Evolutionary conservation across 2,797 vertebrate species (phyloP), one percentile per base, ranked within the genome.

Genomic region (Leuciscus waleckii): DNA sequence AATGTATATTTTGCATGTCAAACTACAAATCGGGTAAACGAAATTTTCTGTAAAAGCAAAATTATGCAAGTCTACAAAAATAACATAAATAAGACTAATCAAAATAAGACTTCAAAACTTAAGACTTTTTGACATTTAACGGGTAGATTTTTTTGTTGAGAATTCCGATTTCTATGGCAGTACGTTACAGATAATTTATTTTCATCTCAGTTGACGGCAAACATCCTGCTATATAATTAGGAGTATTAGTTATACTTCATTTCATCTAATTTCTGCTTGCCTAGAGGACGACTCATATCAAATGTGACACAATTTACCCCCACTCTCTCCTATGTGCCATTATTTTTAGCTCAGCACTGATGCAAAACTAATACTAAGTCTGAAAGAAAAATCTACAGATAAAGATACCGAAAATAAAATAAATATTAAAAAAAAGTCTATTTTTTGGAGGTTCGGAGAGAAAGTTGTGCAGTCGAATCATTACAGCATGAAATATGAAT

Each of bases 401-500:
- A 39, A 1, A 32, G 46, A 46, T 16, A 14, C 23, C 16, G 1
- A 79, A 69, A 67, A 21, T 19, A 5, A 46, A 67, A 56, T 16
- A 54, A 7, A 51, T 41, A 63, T n/a, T 0, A 39, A 17, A 41
- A 78, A 54, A 14, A 41, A 10, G 14, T 21, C 2, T 0, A 0
- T 23, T 67, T 76, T 76, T 56, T 49, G 29, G 35, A 32, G 37
- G 49, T 78, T 68, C 16, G 39, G 35, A 43, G 19, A 78, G 51
- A 78, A 84, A 78, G 35, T 43, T 14, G 63, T 46, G 75, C 75
- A 78, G 54, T 26, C 0, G 5, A 78, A 61, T 71, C 75, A 79
- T 79, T 79, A 84, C n/a, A 70, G 75, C 51, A 70, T 79, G 75
- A 84, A 84, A 84, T 78, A 79, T 79, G 74, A 84, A 84, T 84